These are phyloP conservation scores for Damaliscus lunatus DNA, from an alignment of 2,113 vertebrate genomes.

Conservation along the genomic window DNA sequence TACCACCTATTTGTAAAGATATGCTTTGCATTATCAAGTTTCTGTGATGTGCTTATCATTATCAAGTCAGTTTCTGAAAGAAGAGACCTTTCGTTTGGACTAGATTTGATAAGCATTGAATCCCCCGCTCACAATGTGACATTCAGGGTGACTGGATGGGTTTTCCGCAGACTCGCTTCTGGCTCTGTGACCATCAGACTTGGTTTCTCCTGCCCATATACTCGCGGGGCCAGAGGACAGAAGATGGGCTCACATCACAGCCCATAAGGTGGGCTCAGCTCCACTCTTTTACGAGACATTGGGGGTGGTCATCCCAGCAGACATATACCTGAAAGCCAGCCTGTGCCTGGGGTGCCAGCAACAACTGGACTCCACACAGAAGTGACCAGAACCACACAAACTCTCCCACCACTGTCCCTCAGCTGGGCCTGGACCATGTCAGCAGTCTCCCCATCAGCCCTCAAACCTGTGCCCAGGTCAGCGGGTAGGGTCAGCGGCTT, in stretches of 20 bases:
- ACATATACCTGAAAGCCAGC: not conserved
- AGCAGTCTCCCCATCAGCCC: not conserved
- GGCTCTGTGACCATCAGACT: accelerated
- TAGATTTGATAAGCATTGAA: not conserved
- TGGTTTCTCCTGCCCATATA: not conserved
- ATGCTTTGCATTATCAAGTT: accelerated
- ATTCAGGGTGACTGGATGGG: accelerated
- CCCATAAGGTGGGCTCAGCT: not conserved
- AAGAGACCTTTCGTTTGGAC: not conserved
- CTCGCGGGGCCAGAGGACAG: accelerated
- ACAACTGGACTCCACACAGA: not conserved
- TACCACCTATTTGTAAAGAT: accelerated
- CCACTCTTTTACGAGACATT: accelerated
- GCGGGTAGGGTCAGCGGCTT: not conserved
- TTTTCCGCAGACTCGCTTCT: not conserved
- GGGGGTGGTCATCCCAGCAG: accelerated
- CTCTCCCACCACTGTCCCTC: not conserved
- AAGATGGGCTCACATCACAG: not conserved
- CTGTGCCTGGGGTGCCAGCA: not conserved
- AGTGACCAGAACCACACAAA: not conserved
- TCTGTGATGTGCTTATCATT: accelerated
- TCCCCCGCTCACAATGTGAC: accelerated
- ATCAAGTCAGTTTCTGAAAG: not conserved
- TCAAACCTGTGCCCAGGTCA: not conserved
- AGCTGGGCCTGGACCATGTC: accelerated